These are phyloP conservation scores for Ciona savignyi DNA, from an alignment of 23 tunicate genomes.

Conservation along the genomic window DNA sequence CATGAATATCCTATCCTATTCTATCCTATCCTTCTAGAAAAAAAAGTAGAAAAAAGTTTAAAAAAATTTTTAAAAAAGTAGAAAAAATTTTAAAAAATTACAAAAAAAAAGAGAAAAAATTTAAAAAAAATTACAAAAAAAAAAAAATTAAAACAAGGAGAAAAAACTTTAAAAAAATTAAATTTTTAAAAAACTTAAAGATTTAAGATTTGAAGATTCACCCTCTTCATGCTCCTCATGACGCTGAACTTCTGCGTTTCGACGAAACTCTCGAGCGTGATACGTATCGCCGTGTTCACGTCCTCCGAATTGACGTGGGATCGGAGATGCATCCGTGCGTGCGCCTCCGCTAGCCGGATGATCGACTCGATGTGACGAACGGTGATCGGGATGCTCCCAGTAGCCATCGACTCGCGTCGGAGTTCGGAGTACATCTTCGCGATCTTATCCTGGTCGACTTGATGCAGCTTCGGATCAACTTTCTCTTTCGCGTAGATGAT, in stretches of 20 bases:
- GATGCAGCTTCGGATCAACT: constrained; percentile 77
- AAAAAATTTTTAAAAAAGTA: too few relatives aligned
- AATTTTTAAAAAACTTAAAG: background rate
- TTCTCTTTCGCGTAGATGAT: constrained; percentile 84
- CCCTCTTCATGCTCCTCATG: constrained; percentile 87
- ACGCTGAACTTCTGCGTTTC: constrained; percentile 98
- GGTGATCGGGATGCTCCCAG: constrained; percentile 96
- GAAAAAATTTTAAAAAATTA: background rate
- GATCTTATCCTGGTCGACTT: constrained; percentile 95
- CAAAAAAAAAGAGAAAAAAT: background rate
- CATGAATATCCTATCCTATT: too few relatives aligned
- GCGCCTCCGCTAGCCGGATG: constrained; percentile 95
- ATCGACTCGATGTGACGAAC: constrained; percentile 98
- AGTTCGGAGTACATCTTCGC: constrained; percentile 94
- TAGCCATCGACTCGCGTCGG: constrained; percentile 94
- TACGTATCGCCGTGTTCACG: constrained; percentile 93
- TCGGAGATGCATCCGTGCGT: constrained; percentile 90
- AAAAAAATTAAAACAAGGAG: background rate
- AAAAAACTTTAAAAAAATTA: background rate
- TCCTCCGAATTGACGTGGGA: constrained; percentile 89
- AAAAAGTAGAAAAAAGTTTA: too few relatives aligned
- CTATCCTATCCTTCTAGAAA: too few relatives aligned
- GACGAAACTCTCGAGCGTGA: constrained; percentile 93
- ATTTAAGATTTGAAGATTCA: too few relatives aligned
- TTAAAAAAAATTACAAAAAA: too few relatives aligned